Evolutionary conservation across 2,888 invertebrate genomes (phyloP).

Genomic region (Andricus quercusramuli): DNA sequence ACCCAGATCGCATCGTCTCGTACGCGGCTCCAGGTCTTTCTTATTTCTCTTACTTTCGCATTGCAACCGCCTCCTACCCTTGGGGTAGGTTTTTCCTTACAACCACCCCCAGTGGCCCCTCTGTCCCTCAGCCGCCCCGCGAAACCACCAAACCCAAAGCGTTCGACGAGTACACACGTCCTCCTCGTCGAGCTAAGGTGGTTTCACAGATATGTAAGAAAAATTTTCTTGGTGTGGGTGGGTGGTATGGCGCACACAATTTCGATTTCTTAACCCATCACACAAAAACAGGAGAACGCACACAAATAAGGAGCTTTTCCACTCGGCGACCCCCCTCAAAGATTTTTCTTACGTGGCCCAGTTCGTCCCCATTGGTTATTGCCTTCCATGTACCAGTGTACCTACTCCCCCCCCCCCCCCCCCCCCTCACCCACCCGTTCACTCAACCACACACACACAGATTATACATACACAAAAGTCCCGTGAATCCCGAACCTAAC

Average conservation of each 20-base stretch:
- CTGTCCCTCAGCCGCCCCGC: constrained; percentile 25
- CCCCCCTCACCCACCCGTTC: neutral
- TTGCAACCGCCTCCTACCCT: constrained; percentile 61
- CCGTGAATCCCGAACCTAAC: constrained; percentile 46
- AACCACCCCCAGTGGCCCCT: constrained; percentile 33
- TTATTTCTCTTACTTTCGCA: constrained; percentile 69
- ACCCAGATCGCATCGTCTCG: constrained; percentile 75
- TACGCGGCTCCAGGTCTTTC: constrained; percentile 63
- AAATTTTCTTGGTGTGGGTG: constrained; percentile 46
- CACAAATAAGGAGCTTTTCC: constrained; percentile 60
- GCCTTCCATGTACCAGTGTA: constrained; percentile 61
- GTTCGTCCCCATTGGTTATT: constrained; percentile 73
- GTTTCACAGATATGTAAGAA: constrained; percentile 4
- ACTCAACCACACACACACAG: constrained; percentile 21
- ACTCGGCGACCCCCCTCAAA: constrained; percentile 62
- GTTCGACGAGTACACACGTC: constrained; percentile 25
- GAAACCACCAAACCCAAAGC: constrained; percentile 24
- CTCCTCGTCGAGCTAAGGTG: constrained; percentile 20
- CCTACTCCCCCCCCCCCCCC: constrained; percentile 37
- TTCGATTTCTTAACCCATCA: constrained; percentile 59
- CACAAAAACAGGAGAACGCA: constrained; percentile 50
- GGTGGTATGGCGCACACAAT: constrained; percentile 54
- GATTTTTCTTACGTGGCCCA: constrained; percentile 74
- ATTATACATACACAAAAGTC: constrained; percentile 10
- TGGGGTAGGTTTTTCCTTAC: constrained; percentile 73